Base-by-base conservation (phyloP, 2,797 vertebrate genomes). In the Mormyrus hasselquistii region DNA sequence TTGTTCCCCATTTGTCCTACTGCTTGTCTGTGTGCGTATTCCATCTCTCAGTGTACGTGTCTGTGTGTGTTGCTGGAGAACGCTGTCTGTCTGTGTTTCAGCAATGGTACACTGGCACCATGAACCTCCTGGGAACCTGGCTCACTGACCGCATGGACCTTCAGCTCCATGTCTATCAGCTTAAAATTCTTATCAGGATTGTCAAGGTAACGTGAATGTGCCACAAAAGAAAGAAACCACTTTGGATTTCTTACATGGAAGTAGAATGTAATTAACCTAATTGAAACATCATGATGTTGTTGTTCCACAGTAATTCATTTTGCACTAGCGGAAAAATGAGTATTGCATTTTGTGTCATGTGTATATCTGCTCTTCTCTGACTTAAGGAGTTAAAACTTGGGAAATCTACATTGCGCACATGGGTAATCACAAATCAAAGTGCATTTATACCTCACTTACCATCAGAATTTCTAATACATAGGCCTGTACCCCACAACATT, bases 71-170 rank as follows among this genome's bases (percentile, higher is more conserved):
- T 96, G 96, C 97, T 98, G 97, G 98, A 99, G 97, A 97, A 97
- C 92, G 96, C 93, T 96, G 94, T 95, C 95, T 97, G 93, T 98
- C 96, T 97, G 94, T 98, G 95, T 99, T 99, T 95, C 98, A 99
- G 99, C 99, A 99, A 99, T 99, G 99, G 99, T 99, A 99, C 95
- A 99, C 97, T 95, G 98, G 98, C 95, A 98, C 98, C 92, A 99
- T 99, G 99, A 99, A 98, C 90, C 96, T 99, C 41, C 94, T 99
- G 95, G 99, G 98, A 93, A 99, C 98, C 92, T 99, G 99, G 99
- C 95, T 99, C 91, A 99, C 98, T 44, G 99, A 99, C 92, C 98
- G 99, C 93, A 99, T 99, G 98, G 99, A 99, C 92, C 96, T 99
- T 92, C 99, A 99, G 95, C 99, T 99, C 92, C 98, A 99, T 93